Conservation (phyloP, 2,797 vertebrate species). For the Cyclopterus lumpus region DNA sequence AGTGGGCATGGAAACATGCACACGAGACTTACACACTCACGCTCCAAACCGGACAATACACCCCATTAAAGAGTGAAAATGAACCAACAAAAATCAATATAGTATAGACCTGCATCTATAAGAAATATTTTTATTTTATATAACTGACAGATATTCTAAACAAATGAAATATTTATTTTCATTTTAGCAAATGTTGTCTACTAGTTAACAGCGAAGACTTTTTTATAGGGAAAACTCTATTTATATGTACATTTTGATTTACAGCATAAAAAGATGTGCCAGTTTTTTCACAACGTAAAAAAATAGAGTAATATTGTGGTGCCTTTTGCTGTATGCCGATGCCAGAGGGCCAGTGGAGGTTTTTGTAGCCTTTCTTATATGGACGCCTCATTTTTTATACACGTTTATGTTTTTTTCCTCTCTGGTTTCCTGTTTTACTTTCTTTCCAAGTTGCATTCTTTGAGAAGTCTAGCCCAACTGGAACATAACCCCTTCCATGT, state of each 20-base stretch:
- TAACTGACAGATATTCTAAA: conserved; percentile 99
- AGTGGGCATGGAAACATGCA: conserved; percentile 86
- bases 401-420: conserved; percentile 80
- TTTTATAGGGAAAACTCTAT: conserved; percentile 99
- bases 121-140: conserved; percentile 99
- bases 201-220: conserved; percentile 99
- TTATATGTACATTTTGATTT: conserved; percentile 99
- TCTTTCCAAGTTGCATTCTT: conserved; percentile 80
- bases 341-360: conserved; percentile 94
- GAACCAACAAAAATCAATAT: conserved; percentile 83
- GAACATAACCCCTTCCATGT: conserved; percentile 82
- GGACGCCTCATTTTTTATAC: conserved; percentile 90
- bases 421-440: conserved; percentile 76
- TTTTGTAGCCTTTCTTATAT: conserved; percentile 95
- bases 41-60: conserved; percentile 90
- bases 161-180: conserved; percentile 99
- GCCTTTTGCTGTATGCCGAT: conserved; percentile 99
- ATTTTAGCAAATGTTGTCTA: conserved; percentile 99
- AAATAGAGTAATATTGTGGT: conserved; percentile 99
- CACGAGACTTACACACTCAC: conserved; percentile 87
- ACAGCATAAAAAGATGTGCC: conserved; percentile 98
- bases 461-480: conserved; percentile 81
- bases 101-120: conserved; percentile 91
- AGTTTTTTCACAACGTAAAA: conserved; percentile 98
- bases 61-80: conserved; percentile 87